These are phyloP conservation scores for Pogonus chalceus DNA, from an alignment of 1,140 invertebrate genomes.

Conservation along the genomic window DNA sequence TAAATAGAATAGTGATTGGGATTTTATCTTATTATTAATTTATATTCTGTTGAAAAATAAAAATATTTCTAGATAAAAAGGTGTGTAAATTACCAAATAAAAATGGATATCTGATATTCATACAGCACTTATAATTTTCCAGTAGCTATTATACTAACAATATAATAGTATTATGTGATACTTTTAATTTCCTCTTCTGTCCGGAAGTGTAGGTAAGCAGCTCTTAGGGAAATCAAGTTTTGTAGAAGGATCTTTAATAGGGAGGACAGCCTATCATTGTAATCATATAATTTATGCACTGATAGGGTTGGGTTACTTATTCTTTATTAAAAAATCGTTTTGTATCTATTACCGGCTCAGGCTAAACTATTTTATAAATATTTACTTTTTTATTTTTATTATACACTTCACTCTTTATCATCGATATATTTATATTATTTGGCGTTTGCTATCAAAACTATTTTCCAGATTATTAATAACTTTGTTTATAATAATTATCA, in stretches of 20 bases:
- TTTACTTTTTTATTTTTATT: too few relatives aligned
- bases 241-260: not conserved
- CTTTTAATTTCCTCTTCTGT: not conserved
- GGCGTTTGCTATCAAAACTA: too few relatives aligned
- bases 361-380: too few relatives aligned
- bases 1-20: not conserved
- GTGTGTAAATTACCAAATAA: not conserved
- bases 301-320: slow-evolving; percentile 4
- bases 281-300: slow-evolving; percentile 4
- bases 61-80: not conserved
- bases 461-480: too few relatives aligned
- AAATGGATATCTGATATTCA: not conserved
- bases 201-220: slow-evolving; percentile 3
- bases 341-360: too few relatives aligned
- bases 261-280: not conserved
- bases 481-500: too few relatives aligned
- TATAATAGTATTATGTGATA: slow-evolving; percentile 1
- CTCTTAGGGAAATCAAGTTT: slow-evolving; percentile 6
- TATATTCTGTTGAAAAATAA: not conserved
- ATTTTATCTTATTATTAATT: not conserved
- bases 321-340: not conserved
- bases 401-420: too few relatives aligned
- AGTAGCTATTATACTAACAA: not conserved
- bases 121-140: slow-evolving; percentile 1
- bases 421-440: too few relatives aligned